Base-by-base conservation (phyloP, 2,797 vertebrate genomes). In the Cephalopachus bancanus region DNA sequence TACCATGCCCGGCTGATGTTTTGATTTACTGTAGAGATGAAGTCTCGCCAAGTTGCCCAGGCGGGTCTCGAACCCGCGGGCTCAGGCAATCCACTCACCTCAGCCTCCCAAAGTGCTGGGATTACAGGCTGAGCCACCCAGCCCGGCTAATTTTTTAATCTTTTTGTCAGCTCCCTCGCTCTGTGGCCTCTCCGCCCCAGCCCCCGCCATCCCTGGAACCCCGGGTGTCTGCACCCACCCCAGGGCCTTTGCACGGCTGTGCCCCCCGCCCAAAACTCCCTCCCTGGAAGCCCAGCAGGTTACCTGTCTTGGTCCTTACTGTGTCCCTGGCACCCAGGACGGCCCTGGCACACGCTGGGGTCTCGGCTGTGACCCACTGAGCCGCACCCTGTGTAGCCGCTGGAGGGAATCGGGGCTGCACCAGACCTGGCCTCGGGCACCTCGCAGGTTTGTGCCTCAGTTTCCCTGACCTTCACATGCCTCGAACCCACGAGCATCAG, bases 211-310 rank as follows among this genome's bases (percentile, higher is more conserved):
- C 30, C 67, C 79, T 37, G 12, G 69, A 49, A 12, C 64, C 4
- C 20, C 0, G 14, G 26, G 7, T 9, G 22, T 49, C 19, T 10
- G 1, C 53, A 30, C 75, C 7, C 3, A 51, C 75, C n/a, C 3
- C 53, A 11, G 76, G 89, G n/a, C 89, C 55, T 97, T 89, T 62
- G 84, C 80, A 71, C 3, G 37, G 37, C 37, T 37, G 1, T 57
- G 57, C 4, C 57, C 19, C 11, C 53, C 6, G 53, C 44, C 49
- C 4, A 3, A 7, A 44, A 11, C 9, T 5, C 28, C 26, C 12
- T 86, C 67, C 15, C 37, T 9, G 37, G 24, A 60, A 60, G 37
- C 37, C 53, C 19, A 30, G 17, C 12, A 44, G 19, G 7, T 60
- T 24, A 28, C 64, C 71, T 51, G 59, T 37, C 19, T 49, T 28